These are phyloP conservation scores for Harpalus rufipes DNA, from an alignment of 2,888 invertebrate genomes.

Conservation along the genomic window DNA sequence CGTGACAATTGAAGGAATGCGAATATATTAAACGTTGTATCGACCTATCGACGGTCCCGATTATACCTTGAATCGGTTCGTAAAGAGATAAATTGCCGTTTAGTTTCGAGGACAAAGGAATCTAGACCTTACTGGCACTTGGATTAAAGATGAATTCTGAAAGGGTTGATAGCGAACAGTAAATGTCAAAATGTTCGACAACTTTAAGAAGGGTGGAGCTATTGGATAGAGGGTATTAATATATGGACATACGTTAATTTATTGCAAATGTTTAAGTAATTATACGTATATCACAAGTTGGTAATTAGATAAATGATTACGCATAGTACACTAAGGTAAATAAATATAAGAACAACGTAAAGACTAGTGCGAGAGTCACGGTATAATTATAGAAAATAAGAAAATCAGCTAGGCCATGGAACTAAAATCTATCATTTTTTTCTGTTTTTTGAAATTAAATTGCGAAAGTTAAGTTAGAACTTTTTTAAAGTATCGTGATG, in stretches of 20 bases:
- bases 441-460: no score
- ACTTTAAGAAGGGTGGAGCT: neutral
- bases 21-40: constrained; percentile 43
- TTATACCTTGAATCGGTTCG: constrained; percentile 8
- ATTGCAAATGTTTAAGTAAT: neutral
- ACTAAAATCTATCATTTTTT: no score
- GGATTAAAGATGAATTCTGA: constrained; percentile 1
- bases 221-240: neutral
- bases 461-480: no score
- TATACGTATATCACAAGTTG: no score
- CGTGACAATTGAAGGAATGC: constrained; percentile 41
- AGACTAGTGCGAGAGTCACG: no score
- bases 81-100: constrained; percentile 31
- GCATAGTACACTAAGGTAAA: neutral
- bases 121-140: neutral
- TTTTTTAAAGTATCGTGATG: no score
- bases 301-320: no score
- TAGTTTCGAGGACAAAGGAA: constrained; percentile 5
- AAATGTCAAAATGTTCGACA: neutral
- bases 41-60: neutral
- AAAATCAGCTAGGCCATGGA: no score
- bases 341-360: neutral
- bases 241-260: neutral
- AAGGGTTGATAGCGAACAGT: neutral
- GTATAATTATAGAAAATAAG: no score